Percentiles rank a stretch among this genome's conserved stretches.
phyloP scores from a whole-genome alignment of 2,888 invertebrate genomes.

The Drosophila mulleri region DNA sequence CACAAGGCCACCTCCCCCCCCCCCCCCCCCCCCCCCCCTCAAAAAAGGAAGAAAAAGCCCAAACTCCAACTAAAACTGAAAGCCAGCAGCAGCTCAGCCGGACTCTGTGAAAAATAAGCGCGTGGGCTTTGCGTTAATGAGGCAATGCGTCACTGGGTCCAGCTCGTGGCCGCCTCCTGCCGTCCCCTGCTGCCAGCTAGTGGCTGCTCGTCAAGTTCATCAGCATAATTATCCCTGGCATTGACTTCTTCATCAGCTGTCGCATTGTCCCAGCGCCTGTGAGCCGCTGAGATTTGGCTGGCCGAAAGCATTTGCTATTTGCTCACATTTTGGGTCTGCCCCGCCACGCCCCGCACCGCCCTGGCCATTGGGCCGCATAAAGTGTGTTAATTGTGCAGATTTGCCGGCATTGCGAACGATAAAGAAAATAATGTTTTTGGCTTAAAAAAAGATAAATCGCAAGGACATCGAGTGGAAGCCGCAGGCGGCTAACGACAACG shows the following conservation, averaged over 20 bases:
- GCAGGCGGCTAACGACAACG: constrained; percentile 43
- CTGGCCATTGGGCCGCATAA: constrained; percentile 56
- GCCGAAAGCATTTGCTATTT: constrained; percentile 42
- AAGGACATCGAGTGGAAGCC: constrained; percentile 52
- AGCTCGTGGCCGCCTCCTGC: neutral
- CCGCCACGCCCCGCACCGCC: neutral
- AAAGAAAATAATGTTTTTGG: constrained; percentile 71
- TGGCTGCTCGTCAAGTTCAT: constrained; percentile 68
- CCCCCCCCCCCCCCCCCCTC: too few species aligned
- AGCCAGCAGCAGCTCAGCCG: neutral
- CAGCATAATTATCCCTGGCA: constrained; percentile 78
- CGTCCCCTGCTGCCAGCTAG: neutral
- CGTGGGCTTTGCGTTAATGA: constrained; percentile 75
- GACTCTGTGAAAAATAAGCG: constrained; percentile 52
- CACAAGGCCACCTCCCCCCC: too few species aligned
- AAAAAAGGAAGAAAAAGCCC: neutral
- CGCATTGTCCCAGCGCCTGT: constrained; percentile 56
- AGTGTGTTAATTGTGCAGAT: constrained; percentile 78
- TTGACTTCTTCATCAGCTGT: constrained; percentile 78
- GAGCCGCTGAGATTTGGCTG: constrained; percentile 46
- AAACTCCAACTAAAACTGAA: neutral
- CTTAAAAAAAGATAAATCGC: constrained; percentile 80
- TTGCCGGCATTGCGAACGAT: constrained; percentile 65
- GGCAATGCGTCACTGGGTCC: constrained; percentile 76
- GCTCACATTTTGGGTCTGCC: constrained; percentile 1